Evolutionary conservation across 2,888 invertebrate genomes (phyloP), one percentile per base, ranked within the genome.

Genomic region (Pelosia muscerda): DNA sequence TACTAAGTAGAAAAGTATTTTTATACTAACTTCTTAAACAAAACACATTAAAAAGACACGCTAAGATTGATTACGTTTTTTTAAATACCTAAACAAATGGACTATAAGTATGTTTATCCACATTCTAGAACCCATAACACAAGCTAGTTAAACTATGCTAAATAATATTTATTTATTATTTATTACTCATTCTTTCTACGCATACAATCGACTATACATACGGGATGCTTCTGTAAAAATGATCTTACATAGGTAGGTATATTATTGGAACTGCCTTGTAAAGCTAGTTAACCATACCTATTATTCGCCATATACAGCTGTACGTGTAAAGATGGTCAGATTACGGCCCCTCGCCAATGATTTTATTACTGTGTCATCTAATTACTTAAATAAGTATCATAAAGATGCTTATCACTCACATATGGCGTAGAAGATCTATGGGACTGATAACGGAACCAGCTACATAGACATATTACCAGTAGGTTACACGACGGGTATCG

Each of bases 281-380:
- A 42, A 42, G 6, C 42, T 42, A 42, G 42, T 19, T 38, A 31
- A 54, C 57, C 67, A 65, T 42, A n/a, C n/a, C n/a, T n/a, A 65
- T 31, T 22, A 59, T 65, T 58, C 62, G 61, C 65, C 69, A 73
- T 80, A 80, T 80, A 81, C 78, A 81, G 55, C 68, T 75, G 72
- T 78, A 81, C 76, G 77, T 76, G 57, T 13, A 74, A 77, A 82
- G 86, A 86, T 86, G 75, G 76, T 73, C 71, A 85, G 89, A 90
- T 90, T 87, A 79, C 77, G 73, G 78, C 81, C 79, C 74, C 81
- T 86, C 82, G 81, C 87, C 89, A 89, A 92, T 90, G 88, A 92
- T 92, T 92, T 92, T 92, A 92, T 92, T 92, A 92, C 90, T 87
- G 84, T 84, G 84, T 90, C 91, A 93, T 93, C 92, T 93, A 92